A percentile compares a stretch with the other conserved stretches of the same genome.
These are phyloP conservation scores for Aphis craccivora DNA, from an alignment of 1,140 invertebrate species.

Conservation along the genomic window DNA sequence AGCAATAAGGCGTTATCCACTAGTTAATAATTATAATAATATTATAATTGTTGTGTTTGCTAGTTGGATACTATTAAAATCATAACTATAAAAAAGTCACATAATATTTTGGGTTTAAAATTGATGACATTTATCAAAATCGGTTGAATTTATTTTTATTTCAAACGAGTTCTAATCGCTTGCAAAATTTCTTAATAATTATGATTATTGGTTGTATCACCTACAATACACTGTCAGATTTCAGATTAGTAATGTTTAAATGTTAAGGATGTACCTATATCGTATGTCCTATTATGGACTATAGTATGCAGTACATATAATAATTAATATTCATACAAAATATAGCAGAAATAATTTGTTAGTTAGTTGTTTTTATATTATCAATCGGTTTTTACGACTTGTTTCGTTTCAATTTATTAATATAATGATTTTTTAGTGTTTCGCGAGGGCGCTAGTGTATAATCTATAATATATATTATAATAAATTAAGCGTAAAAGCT, in stretches of 20 bases:
- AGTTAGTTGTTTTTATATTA: neutral
- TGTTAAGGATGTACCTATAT: neutral
- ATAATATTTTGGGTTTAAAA: neutral
- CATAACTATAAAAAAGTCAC: neutral
- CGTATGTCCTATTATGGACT: neutral
- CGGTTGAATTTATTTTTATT: neutral
- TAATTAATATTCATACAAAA: neutral
- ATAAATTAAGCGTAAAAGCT: conserved; percentile 8
- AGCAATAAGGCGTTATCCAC: too few relatives aligned
- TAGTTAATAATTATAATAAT: too few relatives aligned
- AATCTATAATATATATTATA: neutral
- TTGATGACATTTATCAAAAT: neutral
- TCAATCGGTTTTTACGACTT: neutral
- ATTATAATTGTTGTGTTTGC: too few relatives aligned
- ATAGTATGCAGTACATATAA: neutral
- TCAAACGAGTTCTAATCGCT: neutral
- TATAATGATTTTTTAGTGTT: neutral
- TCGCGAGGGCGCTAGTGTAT: neutral
- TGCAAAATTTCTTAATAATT: neutral
- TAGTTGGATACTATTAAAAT: too few relatives aligned
- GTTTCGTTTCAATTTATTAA: conserved; percentile 17
- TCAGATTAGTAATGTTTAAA: neutral
- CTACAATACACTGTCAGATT: neutral
- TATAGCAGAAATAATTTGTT: neutral
- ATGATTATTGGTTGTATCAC: neutral